A percentile compares a stretch with the other conserved stretches of the same genome.
Conservation (phyloP, 2,888 invertebrate species). For the Cryptus armator region DNA sequence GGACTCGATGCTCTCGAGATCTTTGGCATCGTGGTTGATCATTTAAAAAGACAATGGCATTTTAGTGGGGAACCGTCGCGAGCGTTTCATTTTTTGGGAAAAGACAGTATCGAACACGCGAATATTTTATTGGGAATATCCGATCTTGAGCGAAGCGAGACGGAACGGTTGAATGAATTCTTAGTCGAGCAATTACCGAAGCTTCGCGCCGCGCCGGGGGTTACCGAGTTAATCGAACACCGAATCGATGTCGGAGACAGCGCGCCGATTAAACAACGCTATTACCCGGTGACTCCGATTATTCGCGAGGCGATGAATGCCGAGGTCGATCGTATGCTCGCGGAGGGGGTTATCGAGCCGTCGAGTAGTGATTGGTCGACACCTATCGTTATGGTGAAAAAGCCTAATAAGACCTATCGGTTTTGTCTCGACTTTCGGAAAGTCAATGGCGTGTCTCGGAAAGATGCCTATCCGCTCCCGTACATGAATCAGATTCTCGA, state of each 20-base stretch:
- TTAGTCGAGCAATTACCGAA: too few species aligned
- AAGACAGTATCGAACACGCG: neutral
- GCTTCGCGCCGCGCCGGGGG: neutral
- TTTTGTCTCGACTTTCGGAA: constrained; percentile 67
- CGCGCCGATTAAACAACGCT: neutral
- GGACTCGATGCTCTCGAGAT: neutral
- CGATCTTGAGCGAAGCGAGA: too few species aligned
- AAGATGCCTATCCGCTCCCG: constrained; percentile 69
- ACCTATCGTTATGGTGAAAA: constrained; percentile 60
- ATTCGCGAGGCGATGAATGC: too few species aligned
- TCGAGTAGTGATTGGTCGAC: neutral
- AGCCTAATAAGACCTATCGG: constrained; percentile 55
- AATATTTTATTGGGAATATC: too few species aligned
- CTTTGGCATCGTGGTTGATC: constrained; percentile 10
- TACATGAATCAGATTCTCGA: constrained; percentile 60
- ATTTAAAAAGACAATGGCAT: neutral
- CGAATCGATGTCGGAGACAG: constrained; percentile 23
- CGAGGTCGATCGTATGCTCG: neutral
- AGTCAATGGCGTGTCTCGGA: constrained; percentile 55
- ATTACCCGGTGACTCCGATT: too few species aligned
- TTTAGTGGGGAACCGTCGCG: neutral
- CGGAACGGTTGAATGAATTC: too few species aligned
- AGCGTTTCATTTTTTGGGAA: neutral
- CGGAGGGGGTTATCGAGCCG: neutral
- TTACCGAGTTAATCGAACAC: neutral